phyloP scores from a whole-genome alignment of 92 coral and sea anemone species.

The Isaurus tuberculatus region DNA sequence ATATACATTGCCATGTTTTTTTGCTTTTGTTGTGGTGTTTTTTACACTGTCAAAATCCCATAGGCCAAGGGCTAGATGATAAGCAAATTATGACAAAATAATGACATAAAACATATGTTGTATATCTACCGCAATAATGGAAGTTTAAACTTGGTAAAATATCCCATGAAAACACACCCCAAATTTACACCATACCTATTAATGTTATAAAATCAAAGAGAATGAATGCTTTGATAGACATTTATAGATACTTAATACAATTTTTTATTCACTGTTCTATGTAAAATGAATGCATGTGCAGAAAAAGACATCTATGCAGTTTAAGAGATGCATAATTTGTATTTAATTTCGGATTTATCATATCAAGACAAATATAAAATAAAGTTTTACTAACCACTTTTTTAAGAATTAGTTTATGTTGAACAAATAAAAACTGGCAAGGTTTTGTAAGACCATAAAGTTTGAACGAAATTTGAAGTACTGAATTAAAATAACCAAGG shows the following conservation, averaged over 20 bases:
- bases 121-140: constrained; percentile 1
- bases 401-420: too few species aligned
- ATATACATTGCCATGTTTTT: too few species aligned
- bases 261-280: not conserved
- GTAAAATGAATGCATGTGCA: not conserved
- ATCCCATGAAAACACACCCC: constrained; percentile 6
- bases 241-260: not conserved
- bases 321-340: not conserved
- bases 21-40: not conserved
- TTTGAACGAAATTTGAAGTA: not conserved
- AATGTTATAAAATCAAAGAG: constrained; percentile 4
- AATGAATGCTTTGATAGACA: constrained; percentile 4
- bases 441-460: not conserved
- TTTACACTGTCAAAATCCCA: not conserved
- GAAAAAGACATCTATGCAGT: not conserved
- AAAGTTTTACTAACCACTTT: too few species aligned
- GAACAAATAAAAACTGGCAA: too few species aligned
- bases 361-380: too few species aligned
- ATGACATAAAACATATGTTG: constrained; percentile 3
- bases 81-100: not conserved
- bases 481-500: constrained; percentile 1
- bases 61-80: not conserved
- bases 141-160: constrained; percentile 1
- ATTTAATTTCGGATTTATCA: too few species aligned
- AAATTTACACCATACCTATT: constrained; percentile 7